phyloP scores from a whole-genome alignment of 2,113 vertebrate genomes.

The Cavia aperea region DNA sequence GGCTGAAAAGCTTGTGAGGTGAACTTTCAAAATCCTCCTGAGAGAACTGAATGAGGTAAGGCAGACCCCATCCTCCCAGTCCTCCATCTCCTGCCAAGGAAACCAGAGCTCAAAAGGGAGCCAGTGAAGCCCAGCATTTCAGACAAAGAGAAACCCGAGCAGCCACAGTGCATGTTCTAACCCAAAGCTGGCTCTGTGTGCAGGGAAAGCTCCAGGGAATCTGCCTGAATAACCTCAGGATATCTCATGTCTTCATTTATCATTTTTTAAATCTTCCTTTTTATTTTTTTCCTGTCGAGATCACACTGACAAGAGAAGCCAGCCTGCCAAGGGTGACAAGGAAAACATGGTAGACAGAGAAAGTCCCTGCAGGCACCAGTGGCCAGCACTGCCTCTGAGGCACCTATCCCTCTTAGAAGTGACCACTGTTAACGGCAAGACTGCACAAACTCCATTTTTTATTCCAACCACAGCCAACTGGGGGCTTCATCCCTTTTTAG shows the following conservation, averaged over 20 bases:
- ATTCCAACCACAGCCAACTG: not conserved
- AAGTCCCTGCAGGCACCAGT: accelerated
- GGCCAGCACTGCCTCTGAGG: accelerated
- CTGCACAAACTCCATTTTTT: not conserved
- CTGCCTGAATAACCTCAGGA: not conserved
- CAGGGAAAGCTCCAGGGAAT: not conserved
- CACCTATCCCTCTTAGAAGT: accelerated
- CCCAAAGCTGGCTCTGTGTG: not conserved
- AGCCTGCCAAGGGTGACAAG: not conserved
- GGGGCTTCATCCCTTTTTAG: not conserved
- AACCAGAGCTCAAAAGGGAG: not conserved
- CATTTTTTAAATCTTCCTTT: not conserved
- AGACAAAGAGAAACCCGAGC: not conserved
- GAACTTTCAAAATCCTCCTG: not conserved
- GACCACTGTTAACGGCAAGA: not conserved
- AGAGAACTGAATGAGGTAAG: not conserved
- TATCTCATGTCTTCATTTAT: not conserved
- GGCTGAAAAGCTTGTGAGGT: not conserved
- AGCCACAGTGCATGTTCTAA: not conserved
- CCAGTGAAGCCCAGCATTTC: not conserved
- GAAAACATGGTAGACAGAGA: not conserved
- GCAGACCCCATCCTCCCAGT: not conserved
- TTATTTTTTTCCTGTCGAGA: not conserved
- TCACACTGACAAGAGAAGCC: not conserved
- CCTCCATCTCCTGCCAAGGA: not conserved